Evolutionary conservation across 2,113 vertebrate genomes (phyloP).

Genomic region (Chauna torquata): DNA sequence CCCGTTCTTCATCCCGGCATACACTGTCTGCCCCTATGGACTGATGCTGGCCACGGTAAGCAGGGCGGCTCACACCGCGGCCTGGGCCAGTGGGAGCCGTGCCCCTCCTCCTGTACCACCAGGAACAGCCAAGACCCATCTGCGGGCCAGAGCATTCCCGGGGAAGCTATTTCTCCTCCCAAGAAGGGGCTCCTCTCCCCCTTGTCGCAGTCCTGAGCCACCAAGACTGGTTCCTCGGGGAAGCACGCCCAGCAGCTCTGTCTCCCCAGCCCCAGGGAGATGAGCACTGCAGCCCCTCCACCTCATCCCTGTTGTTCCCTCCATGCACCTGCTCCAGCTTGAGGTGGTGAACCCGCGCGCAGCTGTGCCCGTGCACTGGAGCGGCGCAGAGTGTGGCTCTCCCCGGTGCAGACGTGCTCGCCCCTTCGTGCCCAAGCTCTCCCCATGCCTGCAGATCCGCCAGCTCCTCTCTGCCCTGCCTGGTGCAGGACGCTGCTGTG

Average conservation of each 20-base stretch:
- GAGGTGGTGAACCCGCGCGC: not conserved
- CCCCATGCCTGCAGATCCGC: not conserved
- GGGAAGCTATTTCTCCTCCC: not conserved
- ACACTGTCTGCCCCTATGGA: conserved; percentile 59
- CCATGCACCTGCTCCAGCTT: fast-evolving
- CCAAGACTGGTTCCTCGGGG: not conserved
- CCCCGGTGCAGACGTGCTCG: not conserved
- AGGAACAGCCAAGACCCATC: not conserved
- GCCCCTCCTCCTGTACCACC: too few species aligned
- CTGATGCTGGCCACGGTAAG: conserved; percentile 79
- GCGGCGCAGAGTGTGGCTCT: not conserved
- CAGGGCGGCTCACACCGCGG: fast-evolving
- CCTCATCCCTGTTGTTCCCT: fast-evolving
- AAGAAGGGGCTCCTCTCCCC: not conserved
- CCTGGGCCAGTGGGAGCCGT: not conserved
- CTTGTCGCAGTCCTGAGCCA: not conserved
- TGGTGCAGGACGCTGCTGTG: not conserved
- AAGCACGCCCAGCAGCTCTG: fast-evolving
- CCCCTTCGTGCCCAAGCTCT: not conserved
- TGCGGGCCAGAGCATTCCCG: not conserved
- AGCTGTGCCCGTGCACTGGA: fast-evolving
- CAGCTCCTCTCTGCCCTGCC: not conserved
- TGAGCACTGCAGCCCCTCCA: fast-evolving
- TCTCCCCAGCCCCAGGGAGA: not conserved
- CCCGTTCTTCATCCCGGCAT: not conserved